A percentile compares a stretch with the other conserved stretches of the same genome.
These are phyloP conservation scores for Catostomus latipinnis DNA, from an alignment of 2,797 vertebrate genomes.

Conservation along the genomic window DNA sequence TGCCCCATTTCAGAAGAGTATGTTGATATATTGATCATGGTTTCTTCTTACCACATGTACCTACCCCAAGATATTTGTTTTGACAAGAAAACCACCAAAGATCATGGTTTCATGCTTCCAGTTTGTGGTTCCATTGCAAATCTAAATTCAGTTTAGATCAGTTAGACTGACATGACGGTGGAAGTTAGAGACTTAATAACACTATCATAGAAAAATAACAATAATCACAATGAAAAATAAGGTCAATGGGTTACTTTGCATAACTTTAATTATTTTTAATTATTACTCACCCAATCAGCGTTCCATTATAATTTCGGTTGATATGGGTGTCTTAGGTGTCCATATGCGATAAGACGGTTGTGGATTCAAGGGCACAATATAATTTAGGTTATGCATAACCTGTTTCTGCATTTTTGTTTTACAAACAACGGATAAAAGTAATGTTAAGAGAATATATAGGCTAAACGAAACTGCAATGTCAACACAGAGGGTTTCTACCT, in stretches of 20 bases:
- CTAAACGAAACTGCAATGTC: background rate
- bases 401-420: constrained; percentile 14
- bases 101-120: background rate
- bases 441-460: background rate
- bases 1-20: no score
- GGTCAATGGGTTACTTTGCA: background rate
- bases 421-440: constrained; percentile 15
- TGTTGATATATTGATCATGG: background rate
- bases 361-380: background rate
- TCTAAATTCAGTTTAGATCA: background rate
- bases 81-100: no score
- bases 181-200: background rate
- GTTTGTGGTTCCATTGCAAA: background rate
- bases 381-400: background rate
- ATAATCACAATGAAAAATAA: no score
- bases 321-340: constrained; percentile 13
- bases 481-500: background rate
- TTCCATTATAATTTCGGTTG: background rate
- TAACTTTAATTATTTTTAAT: background rate
- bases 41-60: background rate
- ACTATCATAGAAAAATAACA: background rate
- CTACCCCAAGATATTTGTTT: no score
- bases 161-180: no score
- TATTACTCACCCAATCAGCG: constrained; percentile 2
- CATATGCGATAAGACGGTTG: background rate